phyloP scores from a whole-genome alignment of 1,140 invertebrate species.

The Caerostris darwini region DNA sequence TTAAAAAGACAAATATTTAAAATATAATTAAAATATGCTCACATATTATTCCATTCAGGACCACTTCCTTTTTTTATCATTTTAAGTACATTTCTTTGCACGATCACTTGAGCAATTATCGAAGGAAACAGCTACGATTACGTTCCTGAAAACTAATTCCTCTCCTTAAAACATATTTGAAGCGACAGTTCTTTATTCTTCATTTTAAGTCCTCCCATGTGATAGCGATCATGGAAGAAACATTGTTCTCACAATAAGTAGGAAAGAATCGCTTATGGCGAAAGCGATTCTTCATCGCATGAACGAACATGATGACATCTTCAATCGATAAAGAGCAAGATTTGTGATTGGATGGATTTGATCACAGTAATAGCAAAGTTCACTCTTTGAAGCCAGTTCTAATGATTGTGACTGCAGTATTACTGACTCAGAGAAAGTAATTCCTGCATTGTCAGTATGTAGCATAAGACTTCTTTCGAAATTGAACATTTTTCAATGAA shows the following conservation, averaged over 20 bases:
- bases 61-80: no score
- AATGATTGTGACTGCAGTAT: not conserved
- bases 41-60: no score
- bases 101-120: not conserved
- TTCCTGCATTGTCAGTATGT: no score
- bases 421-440: no score
- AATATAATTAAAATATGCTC: no score
- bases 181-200: not conserved
- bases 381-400: conserved; percentile 1
- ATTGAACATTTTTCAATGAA: no score
- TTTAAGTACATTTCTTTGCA: not conserved
- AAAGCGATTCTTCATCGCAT: conserved; percentile 28
- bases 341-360: conserved; percentile 52
- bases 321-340: conserved; percentile 6
- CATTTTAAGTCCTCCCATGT: not conserved
- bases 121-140: not conserved
- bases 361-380: conserved; percentile 37
- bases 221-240: conserved; percentile 19
- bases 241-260: conserved; percentile 21
- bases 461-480: no score
- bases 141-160: not conserved
- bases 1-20: no score
- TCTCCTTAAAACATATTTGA: not conserved
- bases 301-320: conserved; percentile 38
- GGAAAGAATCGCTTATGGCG: conserved; percentile 19